Percentiles rank a stretch among this genome's conserved stretches.
These are phyloP conservation scores for Nannobrachium achirus DNA, from an alignment of 2,113 vertebrate genomes.

Conservation along the genomic window DNA sequence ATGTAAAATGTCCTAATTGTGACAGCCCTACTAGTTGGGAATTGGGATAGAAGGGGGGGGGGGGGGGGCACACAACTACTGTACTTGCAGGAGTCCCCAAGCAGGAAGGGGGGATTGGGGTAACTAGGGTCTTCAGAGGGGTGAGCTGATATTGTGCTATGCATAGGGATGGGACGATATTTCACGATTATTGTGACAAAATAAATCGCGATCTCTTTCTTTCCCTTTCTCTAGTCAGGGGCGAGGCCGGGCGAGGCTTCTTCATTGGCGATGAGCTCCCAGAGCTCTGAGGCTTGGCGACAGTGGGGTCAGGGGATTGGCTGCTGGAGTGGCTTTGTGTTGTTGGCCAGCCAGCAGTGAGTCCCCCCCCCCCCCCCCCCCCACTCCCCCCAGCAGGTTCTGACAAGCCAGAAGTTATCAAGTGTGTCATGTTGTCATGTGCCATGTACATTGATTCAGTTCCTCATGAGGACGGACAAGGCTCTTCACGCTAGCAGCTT, in stretches of 20 bases:
- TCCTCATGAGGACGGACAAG: constrained; percentile 9
- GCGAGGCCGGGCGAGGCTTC: constrained; percentile 45
- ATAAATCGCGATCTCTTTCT: no score
- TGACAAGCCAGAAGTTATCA: constrained; percentile 49
- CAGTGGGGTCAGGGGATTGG: not conserved
- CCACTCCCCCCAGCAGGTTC: constrained; percentile 43
- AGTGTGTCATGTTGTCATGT: constrained; percentile 48
- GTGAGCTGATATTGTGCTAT: no score
- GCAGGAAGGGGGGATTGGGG: no score
- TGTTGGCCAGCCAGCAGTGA: constrained; percentile 15
- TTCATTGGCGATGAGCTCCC: constrained; percentile 50
- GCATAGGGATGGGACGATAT: no score
- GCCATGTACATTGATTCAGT: constrained; percentile 41
- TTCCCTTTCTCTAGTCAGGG: no score
- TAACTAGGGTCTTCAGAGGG: no score
- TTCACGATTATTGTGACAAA: no score
- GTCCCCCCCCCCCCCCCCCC: constrained; percentile 10
- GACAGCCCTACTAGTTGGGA: no score
- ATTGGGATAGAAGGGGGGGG: no score
- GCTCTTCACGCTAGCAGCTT: not conserved
- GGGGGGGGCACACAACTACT: no score
- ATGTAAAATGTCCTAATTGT: no score
- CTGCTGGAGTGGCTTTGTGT: constrained; percentile 25
- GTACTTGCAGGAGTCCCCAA: no score
- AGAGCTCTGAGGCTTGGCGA: constrained; percentile 42